A percentile compares a stretch with the other conserved stretches of the same genome.
Evolutionary conservation across 2,888 invertebrate species (phyloP).

Genomic region (Amiota mariae): DNA sequence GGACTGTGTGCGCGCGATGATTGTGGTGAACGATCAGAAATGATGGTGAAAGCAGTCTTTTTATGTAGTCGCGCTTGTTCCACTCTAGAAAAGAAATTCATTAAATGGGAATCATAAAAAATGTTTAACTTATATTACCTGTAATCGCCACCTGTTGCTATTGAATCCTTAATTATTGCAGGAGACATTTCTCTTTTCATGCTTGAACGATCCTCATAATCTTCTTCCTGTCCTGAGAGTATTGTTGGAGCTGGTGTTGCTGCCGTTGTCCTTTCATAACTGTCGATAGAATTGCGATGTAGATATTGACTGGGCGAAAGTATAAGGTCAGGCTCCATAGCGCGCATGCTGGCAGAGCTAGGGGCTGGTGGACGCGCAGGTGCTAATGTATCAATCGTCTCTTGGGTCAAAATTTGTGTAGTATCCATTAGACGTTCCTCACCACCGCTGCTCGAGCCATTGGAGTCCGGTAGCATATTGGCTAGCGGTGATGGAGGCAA

Average conservation of each 20-base stretch:
- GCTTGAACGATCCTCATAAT: slow-evolving; percentile 25
- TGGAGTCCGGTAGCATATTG: slow-evolving; percentile 72
- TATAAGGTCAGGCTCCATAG: slow-evolving; percentile 49
- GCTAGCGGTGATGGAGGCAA: slow-evolving; percentile 69
- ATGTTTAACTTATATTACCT: slow-evolving; percentile 55
- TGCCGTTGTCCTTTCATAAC: slow-evolving; percentile 42
- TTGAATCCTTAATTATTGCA: slow-evolving; percentile 69
- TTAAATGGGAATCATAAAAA: neutral
- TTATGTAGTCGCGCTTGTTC: slow-evolving; percentile 76
- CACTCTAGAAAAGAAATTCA: slow-evolving; percentile 53
- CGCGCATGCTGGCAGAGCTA: slow-evolving; percentile 49
- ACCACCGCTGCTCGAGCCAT: slow-evolving; percentile 70
- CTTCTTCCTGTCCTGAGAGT: slow-evolving; percentile 28
- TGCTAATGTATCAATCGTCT: slow-evolving; percentile 39
- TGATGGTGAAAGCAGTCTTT: slow-evolving; percentile 81
- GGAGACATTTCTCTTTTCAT: slow-evolving; percentile 56
- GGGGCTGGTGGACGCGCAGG: slow-evolving; percentile 59
- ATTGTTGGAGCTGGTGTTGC: slow-evolving; percentile 60
- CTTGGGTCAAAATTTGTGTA: slow-evolving; percentile 41
- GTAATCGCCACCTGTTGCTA: slow-evolving; percentile 70
- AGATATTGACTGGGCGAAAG: slow-evolving; percentile 61
- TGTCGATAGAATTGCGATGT: slow-evolving; percentile 43
- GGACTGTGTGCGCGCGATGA: slow-evolving; percentile 75
- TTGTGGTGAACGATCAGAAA: slow-evolving; percentile 76
- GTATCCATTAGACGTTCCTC: slow-evolving; percentile 60